Evolutionary conservation across 2,113 vertebrate species (phyloP).

Genomic region (Syngnathus typhle): DNA sequence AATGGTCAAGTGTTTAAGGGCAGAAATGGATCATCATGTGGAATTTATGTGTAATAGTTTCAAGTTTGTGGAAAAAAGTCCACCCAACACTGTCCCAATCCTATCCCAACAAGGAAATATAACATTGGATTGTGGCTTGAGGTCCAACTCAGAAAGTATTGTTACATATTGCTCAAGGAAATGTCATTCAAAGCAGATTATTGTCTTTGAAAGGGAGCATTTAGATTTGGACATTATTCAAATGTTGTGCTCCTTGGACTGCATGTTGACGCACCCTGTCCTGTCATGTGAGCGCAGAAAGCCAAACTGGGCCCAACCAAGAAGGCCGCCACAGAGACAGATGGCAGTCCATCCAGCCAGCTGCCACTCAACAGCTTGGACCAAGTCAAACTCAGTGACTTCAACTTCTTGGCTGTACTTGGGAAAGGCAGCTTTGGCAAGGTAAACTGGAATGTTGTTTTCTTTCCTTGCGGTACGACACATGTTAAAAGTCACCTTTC

Average conservation of each 20-base stretch:
- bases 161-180: background rate
- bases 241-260: background rate
- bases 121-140: background rate
- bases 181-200: background rate
- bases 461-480: too few species aligned
- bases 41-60: background rate
- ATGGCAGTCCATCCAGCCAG: conserved; percentile 65
- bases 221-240: background rate
- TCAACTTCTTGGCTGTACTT: conserved; percentile 90
- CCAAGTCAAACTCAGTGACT: conserved; percentile 86
- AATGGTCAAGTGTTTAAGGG: background rate
- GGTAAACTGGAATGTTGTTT: conserved; percentile 41
- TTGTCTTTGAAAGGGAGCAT: background rate
- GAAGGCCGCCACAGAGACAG: conserved; percentile 80
- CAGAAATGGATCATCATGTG: background rate
- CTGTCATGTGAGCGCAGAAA: conserved; percentile 75
- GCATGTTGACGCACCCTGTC: conserved; percentile 1
- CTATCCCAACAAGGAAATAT: background rate
- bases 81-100: background rate
- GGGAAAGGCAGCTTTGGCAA: conserved; percentile 96
- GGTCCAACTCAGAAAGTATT: too few species aligned
- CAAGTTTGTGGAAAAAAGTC: background rate
- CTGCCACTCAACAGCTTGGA: conserved; percentile 80
- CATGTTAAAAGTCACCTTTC: background rate
- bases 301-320: conserved; percentile 90